These are phyloP conservation scores for Salminus brasiliensis DNA, from an alignment of 2,113 vertebrate species.

Conservation along the genomic window DNA sequence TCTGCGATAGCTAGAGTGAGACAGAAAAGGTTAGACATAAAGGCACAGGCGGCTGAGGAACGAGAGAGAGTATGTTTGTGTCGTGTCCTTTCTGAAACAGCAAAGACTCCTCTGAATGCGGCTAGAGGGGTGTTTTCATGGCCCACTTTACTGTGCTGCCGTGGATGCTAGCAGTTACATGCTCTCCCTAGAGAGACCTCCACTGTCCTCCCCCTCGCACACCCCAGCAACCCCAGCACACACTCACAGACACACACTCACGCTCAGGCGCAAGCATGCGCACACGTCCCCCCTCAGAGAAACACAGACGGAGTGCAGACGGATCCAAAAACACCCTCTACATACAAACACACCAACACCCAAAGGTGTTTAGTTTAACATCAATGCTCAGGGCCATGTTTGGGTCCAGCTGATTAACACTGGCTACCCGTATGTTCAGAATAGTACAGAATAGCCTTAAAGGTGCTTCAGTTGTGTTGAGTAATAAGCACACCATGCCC, in stretches of 20 bases:
- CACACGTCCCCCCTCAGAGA: not conserved
- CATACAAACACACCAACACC: not conserved
- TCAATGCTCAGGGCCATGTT: too few species aligned
- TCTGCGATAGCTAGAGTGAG: not conserved
- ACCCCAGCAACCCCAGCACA: conserved; percentile 31
- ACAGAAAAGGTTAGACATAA: not conserved
- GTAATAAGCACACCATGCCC: too few species aligned
- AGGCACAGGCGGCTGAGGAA: not conserved
- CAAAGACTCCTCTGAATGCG: conserved; percentile 32
- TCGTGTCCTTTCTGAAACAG: conserved; percentile 23
- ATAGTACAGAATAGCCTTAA: too few species aligned
- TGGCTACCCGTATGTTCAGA: too few species aligned
- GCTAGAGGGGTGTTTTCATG: conserved; percentile 44
- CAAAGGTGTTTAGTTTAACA: too few species aligned
- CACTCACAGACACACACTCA: conserved; percentile 14
- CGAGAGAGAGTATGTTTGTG: not conserved
- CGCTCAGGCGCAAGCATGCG: too few species aligned
- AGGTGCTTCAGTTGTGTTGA: too few species aligned
- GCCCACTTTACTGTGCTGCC: conserved; percentile 43
- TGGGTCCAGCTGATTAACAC: too few species aligned
- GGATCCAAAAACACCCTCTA: not conserved
- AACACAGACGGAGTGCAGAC: conserved; percentile 18
- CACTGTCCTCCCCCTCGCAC: conserved; percentile 29
- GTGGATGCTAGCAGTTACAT: conserved; percentile 29
- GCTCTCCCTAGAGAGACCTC: conserved; percentile 34